Evolutionary conservation across 2,888 invertebrate genomes (phyloP).

Genomic region (Campopleginae sp.): DNA sequence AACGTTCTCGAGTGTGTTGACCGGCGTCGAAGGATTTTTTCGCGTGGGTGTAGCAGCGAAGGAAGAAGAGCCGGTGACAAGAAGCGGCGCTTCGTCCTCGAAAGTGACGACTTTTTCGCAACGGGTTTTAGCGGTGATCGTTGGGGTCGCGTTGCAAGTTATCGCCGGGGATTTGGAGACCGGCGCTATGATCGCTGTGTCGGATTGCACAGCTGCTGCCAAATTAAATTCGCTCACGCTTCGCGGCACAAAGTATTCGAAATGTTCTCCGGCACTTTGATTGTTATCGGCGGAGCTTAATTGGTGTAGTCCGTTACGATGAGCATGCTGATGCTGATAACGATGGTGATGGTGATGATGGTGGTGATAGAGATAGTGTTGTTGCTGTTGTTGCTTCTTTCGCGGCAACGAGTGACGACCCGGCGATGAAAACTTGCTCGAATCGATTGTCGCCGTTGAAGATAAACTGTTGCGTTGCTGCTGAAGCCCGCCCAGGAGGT

Average conservation of each 20-base stretch:
- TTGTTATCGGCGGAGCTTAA: conserved; percentile 79
- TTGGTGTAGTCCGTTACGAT: conserved; percentile 77
- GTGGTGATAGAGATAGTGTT: conserved; percentile 84
- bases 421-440: conserved; percentile 82
- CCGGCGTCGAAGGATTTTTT: conserved; percentile 80
- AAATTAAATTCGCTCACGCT: conserved; percentile 94
- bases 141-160: conserved; percentile 70
- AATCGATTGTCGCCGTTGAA: conserved; percentile 61
- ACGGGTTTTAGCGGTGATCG: conserved; percentile 84
- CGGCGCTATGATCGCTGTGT: conserved; percentile 84
- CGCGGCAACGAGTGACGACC: conserved; percentile 85
- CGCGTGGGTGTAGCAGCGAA: conserved; percentile 74
- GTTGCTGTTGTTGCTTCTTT: conserved; percentile 84
- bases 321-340: conserved; percentile 74
- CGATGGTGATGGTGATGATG: conserved; percentile 74
- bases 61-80: conserved; percentile 56
- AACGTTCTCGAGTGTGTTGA: conserved; percentile 87
- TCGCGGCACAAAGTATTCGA: conserved; percentile 93
- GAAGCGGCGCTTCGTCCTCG: conserved; percentile 87
- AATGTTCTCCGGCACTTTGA: conserved; percentile 70
- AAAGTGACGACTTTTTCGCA: conserved; percentile 92
- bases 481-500: conserved; percentile 79
- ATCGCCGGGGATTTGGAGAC: conserved; percentile 78
- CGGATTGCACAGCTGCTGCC: conserved; percentile 87
- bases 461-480: conserved; percentile 70